Conservation (phyloP, 2,888 invertebrate genomes). For the Eremobia ochroleuca region DNA sequence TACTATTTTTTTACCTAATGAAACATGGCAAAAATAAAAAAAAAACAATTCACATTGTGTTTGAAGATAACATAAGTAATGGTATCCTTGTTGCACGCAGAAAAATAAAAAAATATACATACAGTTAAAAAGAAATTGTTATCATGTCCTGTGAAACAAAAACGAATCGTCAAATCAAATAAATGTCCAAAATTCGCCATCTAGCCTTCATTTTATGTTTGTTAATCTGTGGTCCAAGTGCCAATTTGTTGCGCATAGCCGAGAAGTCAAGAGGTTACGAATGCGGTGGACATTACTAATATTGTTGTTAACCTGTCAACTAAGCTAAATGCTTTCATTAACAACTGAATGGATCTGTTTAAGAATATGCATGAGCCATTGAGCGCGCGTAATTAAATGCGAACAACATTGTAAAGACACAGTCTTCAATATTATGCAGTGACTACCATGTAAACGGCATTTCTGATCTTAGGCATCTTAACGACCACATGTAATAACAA, state of each 20-base stretch:
- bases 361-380: conserved; percentile 38
- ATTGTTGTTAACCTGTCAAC: conserved; percentile 30
- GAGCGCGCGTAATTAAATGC: conserved; percentile 34
- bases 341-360: conserved; percentile 38
- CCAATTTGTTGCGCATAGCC: conserved; percentile 35
- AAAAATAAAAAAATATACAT: too few species aligned
- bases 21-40: too few species aligned
- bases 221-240: conserved; percentile 10
- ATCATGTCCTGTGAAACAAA: neutral
- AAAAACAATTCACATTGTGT: too few species aligned
- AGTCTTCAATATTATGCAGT: conserved; percentile 18
- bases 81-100: too few species aligned
- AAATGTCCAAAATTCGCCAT: conserved; percentile 16
- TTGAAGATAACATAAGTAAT: too few species aligned
- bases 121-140: too few species aligned
- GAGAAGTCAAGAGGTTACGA: conserved; percentile 36
- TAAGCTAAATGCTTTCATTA: conserved; percentile 52
- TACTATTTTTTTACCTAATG: too few species aligned
- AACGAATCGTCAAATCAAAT: neutral
- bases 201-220: neutral
- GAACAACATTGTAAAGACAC: conserved; percentile 1
- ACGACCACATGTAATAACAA: neutral
- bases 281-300: conserved; percentile 46
- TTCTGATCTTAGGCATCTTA: neutral
- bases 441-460: neutral